Evolutionary conservation across 1,140 invertebrate genomes (phyloP), one percentile per base, ranked within the genome.

Genomic region (Hylaeus volcanicus): DNA sequence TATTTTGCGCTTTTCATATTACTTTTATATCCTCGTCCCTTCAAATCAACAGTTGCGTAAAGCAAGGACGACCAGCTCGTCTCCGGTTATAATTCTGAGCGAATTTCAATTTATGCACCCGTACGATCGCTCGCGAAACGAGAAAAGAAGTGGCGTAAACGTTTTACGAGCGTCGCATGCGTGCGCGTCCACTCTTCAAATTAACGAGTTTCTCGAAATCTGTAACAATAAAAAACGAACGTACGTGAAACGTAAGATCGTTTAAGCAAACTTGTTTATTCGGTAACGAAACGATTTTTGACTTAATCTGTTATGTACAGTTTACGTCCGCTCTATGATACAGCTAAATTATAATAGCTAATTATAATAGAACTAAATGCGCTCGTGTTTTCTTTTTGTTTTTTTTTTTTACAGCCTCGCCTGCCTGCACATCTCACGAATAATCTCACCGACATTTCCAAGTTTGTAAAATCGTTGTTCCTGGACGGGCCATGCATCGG

Each of bases 41-140:
- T 48, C 66, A 78, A 78, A 78, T 43, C 15, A 41, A 37, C 8
- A 43, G 61, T 78, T 71, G 15, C 43, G 8, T 51, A 71, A 78
- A 70, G 5, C 2, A 4, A 3, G 6, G 41, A 15, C 26, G 6
- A 5, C 43, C 4, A 15, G 26, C 2, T 26, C 64, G 43, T 26
- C n/a, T 1, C 15, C 5, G 6, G 12, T n/a, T 45, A 51, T 37
- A 37, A 68, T 68, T 68, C 53, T 9, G 65, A n/a, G n/a, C 45
- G n/a, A 51, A 6, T 48, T 43, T 12, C 5, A 15, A 48, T 71
- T 78, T 78, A 71, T 78, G 43, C 11, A 5, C n/a, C 26, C 65
- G 3, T 14, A 37, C 6, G 48, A 26, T 60, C 6, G 26, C 51
- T 14, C 51, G n/a, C 15, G 14, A 9, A 41, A 58, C 43, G 53